These are phyloP conservation scores for Linyphia triangularis DNA, from an alignment of 2,888 invertebrate genomes.

Conservation along the genomic window DNA sequence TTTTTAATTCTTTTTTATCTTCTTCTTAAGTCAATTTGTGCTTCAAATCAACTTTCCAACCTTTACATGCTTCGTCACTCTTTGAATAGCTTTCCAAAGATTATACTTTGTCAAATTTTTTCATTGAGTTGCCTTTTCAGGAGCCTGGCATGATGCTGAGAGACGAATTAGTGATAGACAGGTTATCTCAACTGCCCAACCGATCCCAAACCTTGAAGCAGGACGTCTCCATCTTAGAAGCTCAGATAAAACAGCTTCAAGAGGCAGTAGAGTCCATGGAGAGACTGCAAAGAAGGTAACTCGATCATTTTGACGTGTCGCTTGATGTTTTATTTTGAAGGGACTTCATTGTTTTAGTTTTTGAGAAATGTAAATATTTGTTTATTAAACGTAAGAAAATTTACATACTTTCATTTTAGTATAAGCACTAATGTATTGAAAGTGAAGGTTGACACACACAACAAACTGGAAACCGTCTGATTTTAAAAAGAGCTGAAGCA, in stretches of 20 bases:
- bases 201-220: constrained; percentile 89
- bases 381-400: neutral
- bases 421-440: neutral
- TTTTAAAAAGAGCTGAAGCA: too few relatives aligned
- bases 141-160: constrained; percentile 82
- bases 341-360: neutral
- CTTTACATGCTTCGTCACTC: too few relatives aligned
- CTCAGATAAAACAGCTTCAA: constrained; percentile 92
- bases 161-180: constrained; percentile 90
- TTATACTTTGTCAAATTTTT: neutral
- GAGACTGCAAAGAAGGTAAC: constrained; percentile 88
- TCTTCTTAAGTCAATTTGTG: too few relatives aligned
- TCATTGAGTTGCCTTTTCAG: constrained; percentile 40
- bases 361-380: neutral
- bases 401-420: neutral
- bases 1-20: too few relatives aligned
- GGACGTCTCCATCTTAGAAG: constrained; percentile 90
- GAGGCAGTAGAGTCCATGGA: constrained; percentile 91
- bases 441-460: neutral
- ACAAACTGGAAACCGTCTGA: too few relatives aligned
- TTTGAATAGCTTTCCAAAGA: neutral
- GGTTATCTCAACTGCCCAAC: constrained; percentile 87
- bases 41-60: too few relatives aligned
- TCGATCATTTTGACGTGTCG: neutral
- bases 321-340: neutral